Percentiles rank a stretch among this genome's conserved stretches.
These are phyloP conservation scores for Microchirus variegatus DNA, from an alignment of 2,797 vertebrate genomes.

Conservation along the genomic window DNA sequence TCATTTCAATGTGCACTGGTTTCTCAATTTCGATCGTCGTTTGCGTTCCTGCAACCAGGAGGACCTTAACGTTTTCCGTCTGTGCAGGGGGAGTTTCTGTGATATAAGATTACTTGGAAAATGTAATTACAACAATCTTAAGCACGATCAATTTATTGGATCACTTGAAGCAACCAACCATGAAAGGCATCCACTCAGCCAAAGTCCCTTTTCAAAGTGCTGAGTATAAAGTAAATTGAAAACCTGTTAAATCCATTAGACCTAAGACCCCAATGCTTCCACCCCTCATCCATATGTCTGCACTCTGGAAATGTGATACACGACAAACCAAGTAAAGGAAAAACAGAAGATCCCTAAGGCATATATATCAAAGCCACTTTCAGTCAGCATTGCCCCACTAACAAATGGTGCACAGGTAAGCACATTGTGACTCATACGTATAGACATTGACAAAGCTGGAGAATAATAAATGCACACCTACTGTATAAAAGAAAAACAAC, in stretches of 20 bases:
- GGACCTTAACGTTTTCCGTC: too few species aligned
- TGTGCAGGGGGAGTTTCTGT: neutral
- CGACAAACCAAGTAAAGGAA: conserved; percentile 31
- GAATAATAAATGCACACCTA: too few species aligned
- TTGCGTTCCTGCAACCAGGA: too few species aligned
- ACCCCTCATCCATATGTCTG: conserved; percentile 28
- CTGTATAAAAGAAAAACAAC: too few species aligned
- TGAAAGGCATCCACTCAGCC: conserved; percentile 11
- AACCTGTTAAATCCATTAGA: conserved; percentile 62
- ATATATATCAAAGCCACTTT: conserved; percentile 8
- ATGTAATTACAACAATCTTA: conserved; percentile 29
- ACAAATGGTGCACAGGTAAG: too few species aligned
- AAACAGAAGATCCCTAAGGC: conserved; percentile 11
- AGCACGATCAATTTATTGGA: conserved; percentile 44
- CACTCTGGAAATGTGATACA: conserved; percentile 33
- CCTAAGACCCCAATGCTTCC: conserved; percentile 5
- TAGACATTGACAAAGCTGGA: too few species aligned
- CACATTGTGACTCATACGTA: too few species aligned
- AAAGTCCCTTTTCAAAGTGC: conserved; percentile 33
- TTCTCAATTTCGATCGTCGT: too few species aligned
- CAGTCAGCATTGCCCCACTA: neutral
- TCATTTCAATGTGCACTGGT: too few species aligned
- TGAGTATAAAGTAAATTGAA: conserved; percentile 40
- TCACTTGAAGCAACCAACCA: conserved; percentile 30
- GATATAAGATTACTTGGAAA: neutral